Evolutionary conservation across 2,888 invertebrate species (phyloP).

Genomic region (Campopleginae sp.): DNA sequence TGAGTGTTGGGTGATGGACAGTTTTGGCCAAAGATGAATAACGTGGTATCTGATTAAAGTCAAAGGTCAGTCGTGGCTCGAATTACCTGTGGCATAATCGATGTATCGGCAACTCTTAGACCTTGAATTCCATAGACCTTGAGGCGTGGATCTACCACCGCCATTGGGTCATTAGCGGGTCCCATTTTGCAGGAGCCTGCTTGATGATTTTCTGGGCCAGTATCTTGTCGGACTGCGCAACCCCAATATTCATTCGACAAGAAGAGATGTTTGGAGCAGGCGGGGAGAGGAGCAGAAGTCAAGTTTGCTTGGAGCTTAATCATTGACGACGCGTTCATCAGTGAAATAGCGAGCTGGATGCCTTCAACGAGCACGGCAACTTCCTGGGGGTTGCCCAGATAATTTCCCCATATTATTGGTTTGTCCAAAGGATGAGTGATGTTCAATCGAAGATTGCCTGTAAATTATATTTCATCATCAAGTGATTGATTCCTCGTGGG

Average conservation of each 20-base stretch:
- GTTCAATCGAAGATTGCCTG: conserved; percentile 84
- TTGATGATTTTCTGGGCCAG: conserved; percentile 93
- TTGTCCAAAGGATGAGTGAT: conserved; percentile 89
- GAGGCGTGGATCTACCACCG: conserved; percentile 90
- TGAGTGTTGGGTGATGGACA: neutral
- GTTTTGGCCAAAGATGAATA: neutral
- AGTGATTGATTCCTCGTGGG: neutral
- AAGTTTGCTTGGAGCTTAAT: conserved; percentile 77
- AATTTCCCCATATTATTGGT: conserved; percentile 92
- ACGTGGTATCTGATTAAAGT: neutral
- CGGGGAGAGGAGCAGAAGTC: conserved; percentile 72
- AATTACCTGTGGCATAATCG: conserved; percentile 86
- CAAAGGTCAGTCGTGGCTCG: neutral
- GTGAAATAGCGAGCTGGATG: conserved; percentile 86
- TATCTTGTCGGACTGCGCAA: conserved; percentile 89
- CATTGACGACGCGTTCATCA: conserved; percentile 86
- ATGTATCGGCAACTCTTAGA: conserved; percentile 86
- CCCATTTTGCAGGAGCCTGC: conserved; percentile 94
- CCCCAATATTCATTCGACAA: conserved; percentile 90
- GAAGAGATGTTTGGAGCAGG: conserved; percentile 79
- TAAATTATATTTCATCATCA: neutral
- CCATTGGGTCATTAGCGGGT: conserved; percentile 88
- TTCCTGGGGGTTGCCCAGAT: conserved; percentile 89
- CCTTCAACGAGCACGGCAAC: conserved; percentile 87
- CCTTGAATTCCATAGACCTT: conserved; percentile 88